Evolutionary conservation across 1,140 invertebrate species (phyloP), one percentile per base, ranked within the genome.

Genomic region (Trigoniulus corallinus): DNA sequence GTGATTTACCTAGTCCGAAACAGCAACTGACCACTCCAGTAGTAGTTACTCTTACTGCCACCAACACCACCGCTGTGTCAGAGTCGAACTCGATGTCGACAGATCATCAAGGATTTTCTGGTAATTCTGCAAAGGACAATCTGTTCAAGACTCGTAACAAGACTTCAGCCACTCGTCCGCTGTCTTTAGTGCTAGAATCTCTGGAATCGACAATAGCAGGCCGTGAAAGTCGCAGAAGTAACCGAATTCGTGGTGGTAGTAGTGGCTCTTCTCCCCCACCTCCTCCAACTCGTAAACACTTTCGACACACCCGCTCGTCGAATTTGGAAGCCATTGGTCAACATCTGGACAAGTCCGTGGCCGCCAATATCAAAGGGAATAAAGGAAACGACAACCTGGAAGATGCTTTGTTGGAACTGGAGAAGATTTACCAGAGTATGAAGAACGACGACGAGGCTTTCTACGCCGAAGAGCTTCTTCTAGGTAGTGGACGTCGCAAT

Each of bases 401-500:
- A 62, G 84, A 89, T 58, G 86, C 85, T 41, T 67, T 92, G 4
- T 79, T 80, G 56, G 88, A 92, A 65, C 64, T 93, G 26, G 88
- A 93, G 69, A 80, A 81, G 15, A 88, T 92, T 61, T 91, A 88
- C 65, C 48, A 54, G 23, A 56, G 55, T 34, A 44, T 56, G 20
- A 34, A 45, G 13, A 12, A 53, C 24, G 44, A 48, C 3, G 47
- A 53, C n/a, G 84, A 86, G 57, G n/a, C 2, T 13, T 47, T 15
- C 21, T 7, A 21, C 3, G 39, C 42, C 12, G 42, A 44, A 10
- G 42, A 44, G 4, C 7, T 4, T 44, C 24, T 20, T 24, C 12
- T 12, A 44, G 21, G 4, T 44, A 18, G 4, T 44, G 42, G 42
- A 10, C 42, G 18, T 10, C 7, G 24, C 4, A 44, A 21, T 44